phyloP scores from a whole-genome alignment of 2,888 invertebrate genomes.

The Cephus sareptanus region DNA sequence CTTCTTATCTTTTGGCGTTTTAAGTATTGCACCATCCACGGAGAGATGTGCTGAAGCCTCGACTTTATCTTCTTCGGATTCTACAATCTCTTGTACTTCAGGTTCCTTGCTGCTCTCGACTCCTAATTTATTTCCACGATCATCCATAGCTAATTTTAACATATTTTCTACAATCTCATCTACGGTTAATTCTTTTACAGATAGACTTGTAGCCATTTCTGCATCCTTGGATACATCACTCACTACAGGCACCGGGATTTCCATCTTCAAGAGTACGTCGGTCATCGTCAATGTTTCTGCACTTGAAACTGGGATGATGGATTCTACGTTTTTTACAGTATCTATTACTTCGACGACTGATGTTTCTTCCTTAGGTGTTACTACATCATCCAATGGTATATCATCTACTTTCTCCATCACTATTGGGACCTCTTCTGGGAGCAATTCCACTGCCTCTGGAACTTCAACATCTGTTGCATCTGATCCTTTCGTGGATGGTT shows the following conservation, averaged over 20 bases:
- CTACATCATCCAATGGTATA: not conserved
- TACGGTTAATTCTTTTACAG: conserved; percentile 32
- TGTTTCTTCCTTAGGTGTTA: not conserved
- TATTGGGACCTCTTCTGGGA: not conserved
- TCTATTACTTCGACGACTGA: not conserved
- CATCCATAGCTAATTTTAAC: conserved; percentile 8
- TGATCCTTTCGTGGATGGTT: not conserved
- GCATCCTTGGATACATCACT: not conserved
- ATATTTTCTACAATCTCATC: conserved; percentile 39
- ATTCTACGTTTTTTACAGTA: not conserved
- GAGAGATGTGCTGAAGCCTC: not conserved
- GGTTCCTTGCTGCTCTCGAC: not conserved
- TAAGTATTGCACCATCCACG: not conserved
- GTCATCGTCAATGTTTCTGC: too few species aligned
- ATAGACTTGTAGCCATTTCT: not conserved
- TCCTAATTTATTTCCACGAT: not conserved
- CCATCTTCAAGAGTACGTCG: not conserved
- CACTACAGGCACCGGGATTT: not conserved
- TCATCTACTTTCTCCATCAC: not conserved
- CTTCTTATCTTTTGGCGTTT: conserved; percentile 21
- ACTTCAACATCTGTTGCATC: not conserved
- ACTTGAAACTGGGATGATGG: not conserved
- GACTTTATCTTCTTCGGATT: not conserved
- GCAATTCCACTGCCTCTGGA: not conserved
- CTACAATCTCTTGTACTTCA: not conserved